Evolutionary conservation across 2,113 vertebrate species (phyloP), one percentile per base, ranked within the genome.

Genomic region (Gadus macrocephalus): DNA sequence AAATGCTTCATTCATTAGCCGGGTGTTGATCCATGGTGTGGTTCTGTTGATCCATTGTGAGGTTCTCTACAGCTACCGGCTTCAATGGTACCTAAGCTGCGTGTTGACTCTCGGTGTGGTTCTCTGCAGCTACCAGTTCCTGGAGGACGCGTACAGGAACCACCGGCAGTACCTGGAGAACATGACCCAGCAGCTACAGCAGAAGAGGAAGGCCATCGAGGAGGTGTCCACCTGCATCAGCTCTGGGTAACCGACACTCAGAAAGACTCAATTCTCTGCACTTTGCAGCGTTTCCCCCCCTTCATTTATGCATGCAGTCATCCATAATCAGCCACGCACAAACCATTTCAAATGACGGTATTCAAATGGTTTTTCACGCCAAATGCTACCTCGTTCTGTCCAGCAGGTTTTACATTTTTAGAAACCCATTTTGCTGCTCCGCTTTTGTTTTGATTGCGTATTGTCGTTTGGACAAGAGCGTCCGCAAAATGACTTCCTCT

Each of bases 81-180:
- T 25, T 2, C 2, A 25, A 25, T 25, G 25, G 25, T 25, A 2
- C 25, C 25, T 25, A 25, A 25, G 25, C 25, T 25, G 25, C 2
- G 38, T 42, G 38, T 42, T 42, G 38, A 8, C 38, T 3, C 11
- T 6, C 4, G 42, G 42, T 49, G 42, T 76, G 77, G 56, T 75
- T 35, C 31, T 35, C 17, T 89, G 11, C 74, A 99, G 97, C 80
- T 99, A 99, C 62, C 97, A 99, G 81, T 99, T 99, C 91, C 91
- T 99, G 85, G 97, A 99, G 85, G 97, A 98, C 85, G 97, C 97
- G 2, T 99, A 98, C 89, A 95, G 94, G 74, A 98, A 98, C 85
- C 97, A 99, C 89, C 95, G 92, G 84, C 95, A 96, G 76, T 94
- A 97, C 76, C 94, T 99, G 81, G 97, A 98, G 81, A 96, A 93